phyloP scores from a whole-genome alignment of 2,797 vertebrate species.

The Clarias fuscus region DNA sequence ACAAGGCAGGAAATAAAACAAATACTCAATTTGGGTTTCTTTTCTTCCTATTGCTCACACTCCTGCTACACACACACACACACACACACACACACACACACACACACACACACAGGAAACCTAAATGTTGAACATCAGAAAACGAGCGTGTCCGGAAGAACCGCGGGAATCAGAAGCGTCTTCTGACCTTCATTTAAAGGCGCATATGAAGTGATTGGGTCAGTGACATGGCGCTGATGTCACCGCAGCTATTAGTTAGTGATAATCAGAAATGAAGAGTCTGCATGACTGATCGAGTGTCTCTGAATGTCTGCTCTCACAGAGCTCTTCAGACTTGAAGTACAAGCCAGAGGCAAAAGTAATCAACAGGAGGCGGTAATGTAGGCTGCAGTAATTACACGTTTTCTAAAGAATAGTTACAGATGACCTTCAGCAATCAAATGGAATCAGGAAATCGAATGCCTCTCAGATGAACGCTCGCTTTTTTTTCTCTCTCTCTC shows the following conservation, averaged over 20 bases:
- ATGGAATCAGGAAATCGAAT: constrained; percentile 40
- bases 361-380: constrained; percentile 57
- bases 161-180: background rate
- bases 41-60: background rate
- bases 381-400: constrained; percentile 54
- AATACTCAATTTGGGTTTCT: constrained; percentile 21
- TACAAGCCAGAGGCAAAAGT: constrained; percentile 26
- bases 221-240: constrained; percentile 40
- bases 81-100: background rate
- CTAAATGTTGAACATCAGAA: background rate
- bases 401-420: constrained; percentile 54
- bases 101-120: background rate
- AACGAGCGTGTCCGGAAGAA: background rate
- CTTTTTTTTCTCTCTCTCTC: background rate
- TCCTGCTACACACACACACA: background rate
- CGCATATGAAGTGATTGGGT: constrained; percentile 49
- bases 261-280: constrained; percentile 52
- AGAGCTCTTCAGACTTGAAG: constrained; percentile 49
- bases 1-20: constrained; percentile 29
- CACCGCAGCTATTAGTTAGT: constrained; percentile 46
- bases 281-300: constrained; percentile 46
- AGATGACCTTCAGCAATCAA: constrained; percentile 60
- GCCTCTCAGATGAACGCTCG: constrained; percentile 30
- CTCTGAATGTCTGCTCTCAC: constrained; percentile 41
- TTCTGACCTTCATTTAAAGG: constrained; percentile 57